phyloP scores from a whole-genome alignment of 1,140 invertebrate genomes.

The Caenorhabditis brenneri region DNA sequence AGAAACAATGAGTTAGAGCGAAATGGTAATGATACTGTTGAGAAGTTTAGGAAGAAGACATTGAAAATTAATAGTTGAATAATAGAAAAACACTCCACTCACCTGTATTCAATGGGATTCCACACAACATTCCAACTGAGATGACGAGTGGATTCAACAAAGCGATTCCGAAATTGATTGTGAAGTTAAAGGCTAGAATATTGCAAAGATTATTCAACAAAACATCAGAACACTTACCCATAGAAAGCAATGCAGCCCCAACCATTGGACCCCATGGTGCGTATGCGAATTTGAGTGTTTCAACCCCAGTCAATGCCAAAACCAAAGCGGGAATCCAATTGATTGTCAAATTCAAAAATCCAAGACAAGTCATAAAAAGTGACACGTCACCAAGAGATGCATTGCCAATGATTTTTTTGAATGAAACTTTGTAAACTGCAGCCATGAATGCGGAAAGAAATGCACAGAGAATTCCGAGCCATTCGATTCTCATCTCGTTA shows the following conservation, averaged over 20 bases:
- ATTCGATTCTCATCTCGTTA: slow-evolving; percentile 54
- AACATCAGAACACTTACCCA: slow-evolving; percentile 52
- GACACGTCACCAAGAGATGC: slow-evolving; percentile 69
- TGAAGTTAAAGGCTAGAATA: slow-evolving; percentile 69
- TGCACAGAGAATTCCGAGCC: slow-evolving; percentile 59
- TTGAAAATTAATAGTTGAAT: not conserved
- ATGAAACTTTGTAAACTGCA: slow-evolving; percentile 65
- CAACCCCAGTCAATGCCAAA: slow-evolving; percentile 58
- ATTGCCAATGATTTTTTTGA: slow-evolving; percentile 60
- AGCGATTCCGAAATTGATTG: slow-evolving; percentile 69
- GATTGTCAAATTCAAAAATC: slow-evolving; percentile 62
- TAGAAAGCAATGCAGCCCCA: slow-evolving; percentile 58
- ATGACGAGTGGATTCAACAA: slow-evolving; percentile 63
- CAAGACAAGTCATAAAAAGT: slow-evolving; percentile 67
- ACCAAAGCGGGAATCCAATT: slow-evolving; percentile 62
- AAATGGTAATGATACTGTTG: too few species aligned
- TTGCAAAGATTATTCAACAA: not conserved
- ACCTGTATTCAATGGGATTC: slow-evolving; percentile 66
- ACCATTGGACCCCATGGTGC: slow-evolving; percentile 65
- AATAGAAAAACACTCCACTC: not conserved
- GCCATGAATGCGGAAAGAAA: slow-evolving; percentile 63
- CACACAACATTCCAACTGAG: slow-evolving; percentile 68
- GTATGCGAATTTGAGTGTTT: slow-evolving; percentile 61
- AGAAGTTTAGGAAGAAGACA: not conserved
- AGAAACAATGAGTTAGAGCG: not conserved